Conservation (phyloP, 2,113 vertebrate genomes). For the Rhagologus leucostigma region DNA sequence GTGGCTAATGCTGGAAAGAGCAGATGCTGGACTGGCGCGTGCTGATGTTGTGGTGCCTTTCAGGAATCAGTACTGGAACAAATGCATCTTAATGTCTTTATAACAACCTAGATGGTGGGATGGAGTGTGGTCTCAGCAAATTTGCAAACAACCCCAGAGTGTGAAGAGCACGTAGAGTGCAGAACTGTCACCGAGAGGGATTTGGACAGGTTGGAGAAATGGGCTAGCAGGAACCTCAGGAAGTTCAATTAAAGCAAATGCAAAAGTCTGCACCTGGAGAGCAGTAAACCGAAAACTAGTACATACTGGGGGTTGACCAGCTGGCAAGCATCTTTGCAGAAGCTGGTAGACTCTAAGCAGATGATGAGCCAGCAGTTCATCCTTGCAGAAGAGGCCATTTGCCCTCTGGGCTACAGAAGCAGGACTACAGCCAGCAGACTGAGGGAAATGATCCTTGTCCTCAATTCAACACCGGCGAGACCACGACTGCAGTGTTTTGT, state of each 20-base stretch:
- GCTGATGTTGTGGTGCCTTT: background rate
- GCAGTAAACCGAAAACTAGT: background rate
- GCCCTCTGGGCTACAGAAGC: background rate
- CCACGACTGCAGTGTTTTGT: accelerated
- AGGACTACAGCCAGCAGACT: background rate
- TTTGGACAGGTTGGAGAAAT: background rate
- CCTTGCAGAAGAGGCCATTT: background rate
- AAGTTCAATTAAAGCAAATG: background rate
- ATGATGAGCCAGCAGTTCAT: background rate
- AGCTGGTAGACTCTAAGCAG: background rate
- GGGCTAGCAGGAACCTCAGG: background rate
- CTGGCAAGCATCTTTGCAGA: background rate
- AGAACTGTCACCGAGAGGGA: background rate
- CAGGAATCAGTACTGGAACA: background rate
- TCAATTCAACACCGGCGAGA: accelerated
- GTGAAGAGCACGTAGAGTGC: background rate
- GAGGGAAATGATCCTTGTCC: background rate
- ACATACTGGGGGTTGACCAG: accelerated
- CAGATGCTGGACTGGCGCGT: background rate
- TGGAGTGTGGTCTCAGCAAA: background rate
- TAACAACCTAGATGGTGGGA: background rate
- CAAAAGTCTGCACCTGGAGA: background rate
- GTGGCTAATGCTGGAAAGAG: background rate
- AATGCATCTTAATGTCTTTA: background rate
- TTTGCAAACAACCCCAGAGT: background rate